Evolutionary conservation across 1,140 invertebrate species (phyloP).

Genomic region (Papilio glaucus): DNA sequence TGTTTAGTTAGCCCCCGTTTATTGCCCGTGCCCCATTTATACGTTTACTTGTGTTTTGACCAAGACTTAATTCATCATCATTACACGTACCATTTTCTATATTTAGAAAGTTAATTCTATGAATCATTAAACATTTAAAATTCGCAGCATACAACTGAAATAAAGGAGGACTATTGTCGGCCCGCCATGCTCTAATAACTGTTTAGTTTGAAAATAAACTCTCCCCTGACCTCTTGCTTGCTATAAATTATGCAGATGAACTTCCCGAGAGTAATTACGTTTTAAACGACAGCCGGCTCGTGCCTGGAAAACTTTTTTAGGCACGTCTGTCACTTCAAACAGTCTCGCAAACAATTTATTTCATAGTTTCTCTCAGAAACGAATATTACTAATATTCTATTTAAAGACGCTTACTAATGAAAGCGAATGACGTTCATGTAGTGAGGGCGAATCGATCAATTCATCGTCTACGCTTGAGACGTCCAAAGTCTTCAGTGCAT

Average conservation of each 20-base stretch:
- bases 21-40: too few relatives aligned
- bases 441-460: too few relatives aligned
- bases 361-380: not conserved
- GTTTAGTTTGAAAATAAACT: slow-evolving; percentile 14
- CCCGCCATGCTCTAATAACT: not conserved
- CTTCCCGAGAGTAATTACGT: slow-evolving; percentile 11
- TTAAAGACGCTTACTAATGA: too few relatives aligned
- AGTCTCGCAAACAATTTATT: not conserved
- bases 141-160: not conserved
- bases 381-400: too few relatives aligned
- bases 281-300: not conserved
- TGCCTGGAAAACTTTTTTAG: slow-evolving; percentile 3
- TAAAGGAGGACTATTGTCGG: not conserved
- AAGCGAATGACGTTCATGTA: too few relatives aligned
- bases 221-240: not conserved
- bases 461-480: too few relatives aligned
- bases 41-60: too few relatives aligned
- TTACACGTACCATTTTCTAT: not conserved
- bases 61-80: too few relatives aligned
- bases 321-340: not conserved
- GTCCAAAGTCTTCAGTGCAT: too few relatives aligned
- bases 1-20: too few relatives aligned
- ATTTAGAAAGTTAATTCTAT: not conserved
- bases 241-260: slow-evolving; percentile 17
- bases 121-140: not conserved